Conservation (phyloP, 2,888 invertebrate genomes). For the Cryptops parisi region DNA sequence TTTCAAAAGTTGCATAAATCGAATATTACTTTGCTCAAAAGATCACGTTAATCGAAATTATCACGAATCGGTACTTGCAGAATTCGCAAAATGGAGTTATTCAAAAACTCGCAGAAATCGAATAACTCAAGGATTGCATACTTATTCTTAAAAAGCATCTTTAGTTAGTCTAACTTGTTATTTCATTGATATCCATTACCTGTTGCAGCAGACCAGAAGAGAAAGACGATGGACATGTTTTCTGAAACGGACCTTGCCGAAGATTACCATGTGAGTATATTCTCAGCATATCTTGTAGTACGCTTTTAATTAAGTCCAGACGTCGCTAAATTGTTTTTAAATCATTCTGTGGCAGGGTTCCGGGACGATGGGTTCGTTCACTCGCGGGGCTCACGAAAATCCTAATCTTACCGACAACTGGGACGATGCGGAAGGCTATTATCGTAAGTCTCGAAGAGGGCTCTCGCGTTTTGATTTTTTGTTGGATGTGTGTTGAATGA, state of each 20-base stretch:
- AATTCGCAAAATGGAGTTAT: too few relatives aligned
- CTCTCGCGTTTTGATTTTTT: not conserved
- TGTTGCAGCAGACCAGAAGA: conserved; percentile 17
- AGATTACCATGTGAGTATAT: conserved; percentile 48
- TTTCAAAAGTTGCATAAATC: too few relatives aligned
- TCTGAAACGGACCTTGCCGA: conserved; percentile 63
- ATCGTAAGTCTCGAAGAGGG: conserved; percentile 45
- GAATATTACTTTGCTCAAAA: too few relatives aligned
- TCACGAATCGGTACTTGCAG: too few relatives aligned
- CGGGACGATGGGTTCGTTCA: conserved; percentile 38
- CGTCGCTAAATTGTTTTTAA: conserved; percentile 10
- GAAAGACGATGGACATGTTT: conserved; percentile 43
- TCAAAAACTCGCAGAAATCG: too few relatives aligned
- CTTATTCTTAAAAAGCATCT: too few relatives aligned
- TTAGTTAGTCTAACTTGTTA: too few relatives aligned
- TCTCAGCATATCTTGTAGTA: not conserved
- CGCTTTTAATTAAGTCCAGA: not conserved
- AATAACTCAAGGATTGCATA: too few relatives aligned
- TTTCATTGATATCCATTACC: too few relatives aligned
- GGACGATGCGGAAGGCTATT: conserved; percentile 99
- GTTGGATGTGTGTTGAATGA: conserved; percentile 5
- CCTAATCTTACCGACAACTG: conserved; percentile 95
- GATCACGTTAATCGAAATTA: too few relatives aligned
- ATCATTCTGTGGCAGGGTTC: conserved; percentile 43
- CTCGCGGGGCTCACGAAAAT: conserved; percentile 46